Conservation (phyloP, 2,113 vertebrate genomes). For the Steatornis caripensis region DNA sequence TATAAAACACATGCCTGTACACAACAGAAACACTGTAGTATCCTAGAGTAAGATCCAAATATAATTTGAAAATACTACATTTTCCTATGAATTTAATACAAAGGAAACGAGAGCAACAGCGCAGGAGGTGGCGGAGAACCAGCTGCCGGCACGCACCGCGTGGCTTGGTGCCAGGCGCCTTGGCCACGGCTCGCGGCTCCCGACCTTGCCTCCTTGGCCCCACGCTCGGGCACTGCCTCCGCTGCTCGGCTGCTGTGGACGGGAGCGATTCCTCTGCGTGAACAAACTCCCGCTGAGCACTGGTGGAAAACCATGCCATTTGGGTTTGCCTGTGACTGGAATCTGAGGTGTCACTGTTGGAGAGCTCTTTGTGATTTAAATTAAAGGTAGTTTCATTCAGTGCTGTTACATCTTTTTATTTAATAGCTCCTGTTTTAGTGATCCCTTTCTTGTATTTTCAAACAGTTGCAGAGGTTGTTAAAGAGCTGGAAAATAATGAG, state of each 20-base stretch:
- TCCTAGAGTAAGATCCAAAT: not conserved
- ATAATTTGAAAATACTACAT: fast-evolving
- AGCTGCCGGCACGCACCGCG: fast-evolving
- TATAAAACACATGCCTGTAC: not conserved
- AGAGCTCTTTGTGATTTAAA: not conserved
- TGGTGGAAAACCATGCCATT: fast-evolving
- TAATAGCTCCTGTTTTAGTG: not conserved
- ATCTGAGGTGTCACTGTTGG: not conserved
- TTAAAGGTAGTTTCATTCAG: not conserved
- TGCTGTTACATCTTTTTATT: not conserved
- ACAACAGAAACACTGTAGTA: not conserved
- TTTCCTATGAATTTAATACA: not conserved
- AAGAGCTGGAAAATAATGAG: slow-evolving; percentile 88
- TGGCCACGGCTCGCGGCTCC: fast-evolving
- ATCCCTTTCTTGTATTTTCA: slow-evolving; percentile 17
- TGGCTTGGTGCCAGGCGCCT: not conserved
- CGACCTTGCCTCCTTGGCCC: not conserved
- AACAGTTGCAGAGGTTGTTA: slow-evolving; percentile 87
- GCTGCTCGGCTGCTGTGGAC: not conserved
- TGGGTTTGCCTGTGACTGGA: not conserved
- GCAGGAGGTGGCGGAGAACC: not conserved
- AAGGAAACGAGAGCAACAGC: fast-evolving
- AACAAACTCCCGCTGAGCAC: fast-evolving
- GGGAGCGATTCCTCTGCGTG: fast-evolving
- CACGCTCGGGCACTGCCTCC: too few species aligned